A percentile compares a stretch with the other conserved stretches of the same genome.
Evolutionary conservation across 1,140 invertebrate genomes (phyloP).

Genomic region (Lepidotrigona ventralis): DNA sequence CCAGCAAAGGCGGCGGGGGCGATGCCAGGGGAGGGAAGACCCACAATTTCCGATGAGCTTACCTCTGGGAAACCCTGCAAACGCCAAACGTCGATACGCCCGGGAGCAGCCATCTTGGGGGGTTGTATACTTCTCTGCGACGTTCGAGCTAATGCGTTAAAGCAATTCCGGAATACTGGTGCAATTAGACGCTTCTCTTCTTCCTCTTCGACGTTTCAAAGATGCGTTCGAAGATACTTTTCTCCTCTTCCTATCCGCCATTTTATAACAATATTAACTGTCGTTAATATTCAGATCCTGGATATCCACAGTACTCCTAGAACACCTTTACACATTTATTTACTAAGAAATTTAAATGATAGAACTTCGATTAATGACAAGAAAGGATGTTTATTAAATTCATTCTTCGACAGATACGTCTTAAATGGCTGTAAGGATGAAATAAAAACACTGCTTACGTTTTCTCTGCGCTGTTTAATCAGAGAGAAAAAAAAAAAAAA

Average conservation of each 20-base stretch:
- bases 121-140: conserved; percentile 72
- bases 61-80: conserved; percentile 79
- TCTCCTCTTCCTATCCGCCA: too few relatives aligned
- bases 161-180: conserved; percentile 66
- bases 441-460: too few relatives aligned
- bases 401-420: too few relatives aligned
- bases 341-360: too few relatives aligned
- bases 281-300: too few relatives aligned
- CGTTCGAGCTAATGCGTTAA: conserved; percentile 70
- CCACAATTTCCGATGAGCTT: conserved; percentile 80
- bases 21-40: conserved; percentile 79
- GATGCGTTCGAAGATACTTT: neutral
- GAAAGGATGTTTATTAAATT: too few relatives aligned
- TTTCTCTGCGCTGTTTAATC: neutral
- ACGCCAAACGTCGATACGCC: conserved; percentile 79
- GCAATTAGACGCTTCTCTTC: conserved; percentile 39
- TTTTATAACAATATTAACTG: too few relatives aligned
- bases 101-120: conserved; percentile 77
- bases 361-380: too few relatives aligned
- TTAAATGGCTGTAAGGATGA: too few relatives aligned
- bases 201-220: neutral
- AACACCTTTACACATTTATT: too few relatives aligned
- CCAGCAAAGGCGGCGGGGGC: conserved; percentile 64
- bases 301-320: too few relatives aligned
- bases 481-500: neutral